Evolutionary conservation across 2,888 invertebrate genomes (phyloP).

Genomic region (Torymus auratus): DNA sequence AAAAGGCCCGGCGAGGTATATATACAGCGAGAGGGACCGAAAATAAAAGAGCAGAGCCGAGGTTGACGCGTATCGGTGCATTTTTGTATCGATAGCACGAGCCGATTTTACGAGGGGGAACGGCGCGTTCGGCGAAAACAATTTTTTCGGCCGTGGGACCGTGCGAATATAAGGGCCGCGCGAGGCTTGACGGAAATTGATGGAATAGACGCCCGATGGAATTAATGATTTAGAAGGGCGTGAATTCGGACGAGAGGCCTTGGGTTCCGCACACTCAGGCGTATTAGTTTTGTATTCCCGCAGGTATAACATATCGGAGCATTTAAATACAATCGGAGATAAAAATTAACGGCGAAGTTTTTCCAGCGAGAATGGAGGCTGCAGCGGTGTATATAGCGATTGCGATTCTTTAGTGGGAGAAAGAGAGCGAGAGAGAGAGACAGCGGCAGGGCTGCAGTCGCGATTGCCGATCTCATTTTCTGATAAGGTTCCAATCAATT

Average conservation of each 20-base stretch:
- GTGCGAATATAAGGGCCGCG: no score
- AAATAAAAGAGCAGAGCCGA: conserved; percentile 7
- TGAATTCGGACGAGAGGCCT: not conserved
- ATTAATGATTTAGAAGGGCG: not conserved
- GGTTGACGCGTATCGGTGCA: not conserved
- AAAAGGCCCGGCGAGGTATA: not conserved
- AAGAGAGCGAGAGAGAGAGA: no score
- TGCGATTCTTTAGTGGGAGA: no score
- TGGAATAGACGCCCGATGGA: no score
- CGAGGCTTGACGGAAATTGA: not conserved
- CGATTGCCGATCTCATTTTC: conserved; percentile 32
- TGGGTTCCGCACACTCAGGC: no score
- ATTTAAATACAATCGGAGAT: no score
- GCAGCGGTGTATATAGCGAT: no score
- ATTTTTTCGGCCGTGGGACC: not conserved
- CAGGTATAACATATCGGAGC: no score
- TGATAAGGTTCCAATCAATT: conserved; percentile 35
- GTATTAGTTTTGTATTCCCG: no score
- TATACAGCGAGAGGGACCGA: conserved; percentile 7
- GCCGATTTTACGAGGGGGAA: not conserved
- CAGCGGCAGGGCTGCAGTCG: no score
- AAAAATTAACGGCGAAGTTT: no score
- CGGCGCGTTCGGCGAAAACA: not conserved
- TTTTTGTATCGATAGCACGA: conserved; percentile 2
- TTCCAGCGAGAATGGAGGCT: no score